Evolutionary conservation across 2,113 vertebrate species (phyloP).

Genomic region (Trochalopteron elliotii): DNA sequence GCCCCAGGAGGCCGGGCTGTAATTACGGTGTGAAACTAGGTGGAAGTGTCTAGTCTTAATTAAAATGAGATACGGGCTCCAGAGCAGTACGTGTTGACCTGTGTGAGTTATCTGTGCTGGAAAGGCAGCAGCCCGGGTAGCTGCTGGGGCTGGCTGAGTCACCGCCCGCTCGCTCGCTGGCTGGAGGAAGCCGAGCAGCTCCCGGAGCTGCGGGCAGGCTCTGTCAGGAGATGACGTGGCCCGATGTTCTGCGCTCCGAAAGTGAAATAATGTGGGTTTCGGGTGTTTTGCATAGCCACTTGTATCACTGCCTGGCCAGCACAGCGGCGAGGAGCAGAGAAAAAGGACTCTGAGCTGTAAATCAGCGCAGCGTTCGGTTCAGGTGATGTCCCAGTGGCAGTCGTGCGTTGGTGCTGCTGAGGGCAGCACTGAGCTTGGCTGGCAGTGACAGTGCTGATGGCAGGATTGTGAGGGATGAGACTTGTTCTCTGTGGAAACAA

Average conservation of each 20-base stretch:
- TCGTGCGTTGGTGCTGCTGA: not conserved
- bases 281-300: not conserved
- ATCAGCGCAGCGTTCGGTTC: rapidly evolving
- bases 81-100: rapidly evolving
- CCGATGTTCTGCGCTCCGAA: not conserved
- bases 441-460: rapidly evolving
- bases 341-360: not conserved
- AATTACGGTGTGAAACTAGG: not conserved
- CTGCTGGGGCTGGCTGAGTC: not conserved
- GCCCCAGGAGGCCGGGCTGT: not conserved
- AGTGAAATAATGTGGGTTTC: not conserved
- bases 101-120: not conserved
- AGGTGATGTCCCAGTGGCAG: not conserved
- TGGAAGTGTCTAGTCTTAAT: constrained; percentile 10
- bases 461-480: not conserved
- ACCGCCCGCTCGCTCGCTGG: rapidly evolving
- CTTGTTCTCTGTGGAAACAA: not conserved
- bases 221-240: not conserved
- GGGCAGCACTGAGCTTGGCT: not conserved
- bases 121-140: not conserved
- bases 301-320: not conserved
- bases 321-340: not conserved
- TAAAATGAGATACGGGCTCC: not conserved
- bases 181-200: not conserved
- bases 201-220: not conserved